Conservation (phyloP, 2,888 invertebrate species). For the Sminthurinus aureus region DNA sequence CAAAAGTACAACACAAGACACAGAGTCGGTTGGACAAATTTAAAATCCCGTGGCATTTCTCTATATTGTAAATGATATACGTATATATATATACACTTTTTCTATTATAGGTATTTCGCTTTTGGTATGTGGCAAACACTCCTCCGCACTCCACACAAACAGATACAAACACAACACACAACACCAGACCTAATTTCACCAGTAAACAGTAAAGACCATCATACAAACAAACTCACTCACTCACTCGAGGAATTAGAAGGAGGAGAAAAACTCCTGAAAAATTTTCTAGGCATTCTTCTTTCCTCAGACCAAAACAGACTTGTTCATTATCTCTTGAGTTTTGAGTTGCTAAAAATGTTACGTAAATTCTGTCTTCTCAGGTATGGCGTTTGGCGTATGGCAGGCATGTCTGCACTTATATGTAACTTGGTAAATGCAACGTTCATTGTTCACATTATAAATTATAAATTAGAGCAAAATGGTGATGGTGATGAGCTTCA, state of each 20-base stretch:
- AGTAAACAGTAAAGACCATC: slow-evolving; percentile 27
- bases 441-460: too few relatives aligned
- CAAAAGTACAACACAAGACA: neutral
- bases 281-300: slow-evolving; percentile 42
- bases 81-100: neutral
- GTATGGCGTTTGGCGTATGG: slow-evolving; percentile 6
- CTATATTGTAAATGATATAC: neutral
- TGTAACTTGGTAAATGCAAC: too few relatives aligned
- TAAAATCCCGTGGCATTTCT: neutral
- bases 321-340: slow-evolving; percentile 27
- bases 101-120: too few relatives aligned
- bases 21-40: neutral
- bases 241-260: neutral
- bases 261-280: slow-evolving; percentile 35
- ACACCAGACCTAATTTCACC: slow-evolving; percentile 43
- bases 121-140: slow-evolving; percentile 17
- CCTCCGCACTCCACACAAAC: slow-evolving; percentile 40
- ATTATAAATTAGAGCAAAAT: too few relatives aligned
- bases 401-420: too few relatives aligned
- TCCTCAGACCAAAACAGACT: slow-evolving; percentile 41
- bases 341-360: neutral
- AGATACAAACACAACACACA: neutral
- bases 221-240: neutral
- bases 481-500: too few relatives aligned
- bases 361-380: slow-evolving; percentile 11